These are phyloP conservation scores for Bovichtus variegatus DNA, from an alignment of 2,797 vertebrate genomes.

Conservation along the genomic window DNA sequence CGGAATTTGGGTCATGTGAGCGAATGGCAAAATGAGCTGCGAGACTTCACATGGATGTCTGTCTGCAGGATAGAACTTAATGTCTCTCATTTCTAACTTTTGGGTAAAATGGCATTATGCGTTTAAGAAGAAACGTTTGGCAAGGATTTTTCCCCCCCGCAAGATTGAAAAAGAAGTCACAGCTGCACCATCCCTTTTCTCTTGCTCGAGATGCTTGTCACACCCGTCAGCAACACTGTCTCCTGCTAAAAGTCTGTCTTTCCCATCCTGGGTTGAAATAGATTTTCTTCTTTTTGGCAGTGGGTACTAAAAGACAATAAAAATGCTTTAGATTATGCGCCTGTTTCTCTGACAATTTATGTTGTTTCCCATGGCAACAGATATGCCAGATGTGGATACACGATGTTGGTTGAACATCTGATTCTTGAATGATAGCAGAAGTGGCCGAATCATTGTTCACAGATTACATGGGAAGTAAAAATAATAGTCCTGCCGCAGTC, in stretches of 20 bases:
- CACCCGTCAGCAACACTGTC: neutral
- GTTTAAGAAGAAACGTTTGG: neutral
- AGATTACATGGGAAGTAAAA: neutral
- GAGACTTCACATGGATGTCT: neutral
- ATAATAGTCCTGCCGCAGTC: no score
- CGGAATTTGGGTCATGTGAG: neutral
- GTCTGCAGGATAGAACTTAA: neutral
- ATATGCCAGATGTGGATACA: conserved; percentile 1
- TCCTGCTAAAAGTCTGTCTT: conserved; percentile 10
- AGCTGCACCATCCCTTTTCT: neutral
- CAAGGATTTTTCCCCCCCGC: neutral
- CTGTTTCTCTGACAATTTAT: conserved; percentile 3
- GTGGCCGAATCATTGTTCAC: conserved; percentile 1
- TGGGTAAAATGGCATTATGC: neutral
- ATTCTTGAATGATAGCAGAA: neutral
- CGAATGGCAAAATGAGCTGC: neutral
- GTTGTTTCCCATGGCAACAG: conserved; percentile 1
- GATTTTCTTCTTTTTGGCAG: neutral
- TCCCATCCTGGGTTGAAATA: neutral
- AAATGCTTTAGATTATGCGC: neutral
- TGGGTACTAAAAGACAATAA: neutral
- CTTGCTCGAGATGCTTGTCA: neutral
- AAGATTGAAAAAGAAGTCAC: neutral
- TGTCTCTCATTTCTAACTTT: neutral
- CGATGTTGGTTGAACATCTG: neutral